Percentiles rank a stretch among this genome's conserved stretches.
phyloP scores from a whole-genome alignment of 2,797 vertebrate species.

The Myotis myotis region DNA sequence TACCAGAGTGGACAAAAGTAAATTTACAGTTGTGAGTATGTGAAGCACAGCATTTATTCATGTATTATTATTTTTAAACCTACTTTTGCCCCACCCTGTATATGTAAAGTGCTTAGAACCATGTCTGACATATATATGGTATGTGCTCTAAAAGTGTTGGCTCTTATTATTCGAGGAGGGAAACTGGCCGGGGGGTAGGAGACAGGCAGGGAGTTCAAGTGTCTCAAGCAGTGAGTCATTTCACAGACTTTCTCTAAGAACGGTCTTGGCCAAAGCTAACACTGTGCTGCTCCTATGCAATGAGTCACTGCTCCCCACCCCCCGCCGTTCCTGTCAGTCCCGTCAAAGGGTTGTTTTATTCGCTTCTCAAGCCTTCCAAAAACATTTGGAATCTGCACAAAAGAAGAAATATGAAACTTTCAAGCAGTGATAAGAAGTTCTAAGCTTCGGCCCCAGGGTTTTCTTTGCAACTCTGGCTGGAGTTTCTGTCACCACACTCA shows the following conservation, averaged over 20 bases:
- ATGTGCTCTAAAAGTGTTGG: not conserved
- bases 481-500: not conserved
- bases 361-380: slow-evolving; percentile 35
- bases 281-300: not conserved
- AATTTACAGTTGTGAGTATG: not conserved
- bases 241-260: not conserved
- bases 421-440: not conserved
- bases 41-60: not conserved
- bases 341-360: slow-evolving; percentile 44
- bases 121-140: not conserved
- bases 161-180: not conserved
- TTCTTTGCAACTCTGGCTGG: not conserved
- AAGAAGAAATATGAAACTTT: slow-evolving; percentile 46
- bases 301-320: not conserved
- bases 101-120: not conserved
- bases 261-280: not conserved
- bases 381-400: slow-evolving; percentile 49
- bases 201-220: not conserved
- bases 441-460: not conserved
- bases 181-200: not conserved
- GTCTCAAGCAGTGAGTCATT: not conserved
- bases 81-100: not conserved
- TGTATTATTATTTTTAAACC: not conserved
- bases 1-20: not conserved
- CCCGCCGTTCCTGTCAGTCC: not conserved